Conservation (phyloP, 2,888 invertebrate species). For the Sialis fuliginosa region DNA sequence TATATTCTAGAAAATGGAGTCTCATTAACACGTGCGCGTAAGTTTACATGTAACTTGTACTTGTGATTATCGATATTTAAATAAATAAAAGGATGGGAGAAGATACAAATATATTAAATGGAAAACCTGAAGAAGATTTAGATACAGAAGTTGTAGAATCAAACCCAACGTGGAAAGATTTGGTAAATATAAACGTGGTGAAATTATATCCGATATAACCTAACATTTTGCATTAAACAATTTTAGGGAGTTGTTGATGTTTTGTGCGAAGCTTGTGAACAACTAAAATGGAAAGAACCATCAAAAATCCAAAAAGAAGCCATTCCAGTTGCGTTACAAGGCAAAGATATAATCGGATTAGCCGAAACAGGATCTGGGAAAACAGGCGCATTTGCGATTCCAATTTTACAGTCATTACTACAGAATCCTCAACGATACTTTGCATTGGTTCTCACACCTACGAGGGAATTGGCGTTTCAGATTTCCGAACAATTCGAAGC, state of each 20-base stretch:
- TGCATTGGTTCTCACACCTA: conserved; percentile 86
- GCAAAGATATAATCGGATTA: conserved; percentile 46
- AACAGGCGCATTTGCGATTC: conserved; percentile 94
- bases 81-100: no score
- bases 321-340: conserved; percentile 78
- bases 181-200: conserved; percentile 26
- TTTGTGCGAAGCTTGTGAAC: conserved; percentile 77
- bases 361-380: conserved; percentile 89
- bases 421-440: conserved; percentile 89
- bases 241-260: conserved; percentile 76
- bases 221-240: conserved; percentile 1
- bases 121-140: conserved; percentile 7
- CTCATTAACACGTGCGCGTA: no score
- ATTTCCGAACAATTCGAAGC: conserved; percentile 98
- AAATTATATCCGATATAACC: background rate
- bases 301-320: conserved; percentile 91
- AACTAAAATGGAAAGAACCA: conserved; percentile 86
- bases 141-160: conserved; percentile 15
- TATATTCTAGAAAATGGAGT: no score
- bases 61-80: no score
- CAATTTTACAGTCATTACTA: conserved; percentile 80
- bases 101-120: conserved; percentile 4
- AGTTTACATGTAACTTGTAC: no score
- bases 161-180: conserved; percentile 35
- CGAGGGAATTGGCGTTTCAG: conserved; percentile 94